Evolutionary conservation across 2,888 invertebrate species (phyloP).

Genomic region (Tupiocoris notatus): DNA sequence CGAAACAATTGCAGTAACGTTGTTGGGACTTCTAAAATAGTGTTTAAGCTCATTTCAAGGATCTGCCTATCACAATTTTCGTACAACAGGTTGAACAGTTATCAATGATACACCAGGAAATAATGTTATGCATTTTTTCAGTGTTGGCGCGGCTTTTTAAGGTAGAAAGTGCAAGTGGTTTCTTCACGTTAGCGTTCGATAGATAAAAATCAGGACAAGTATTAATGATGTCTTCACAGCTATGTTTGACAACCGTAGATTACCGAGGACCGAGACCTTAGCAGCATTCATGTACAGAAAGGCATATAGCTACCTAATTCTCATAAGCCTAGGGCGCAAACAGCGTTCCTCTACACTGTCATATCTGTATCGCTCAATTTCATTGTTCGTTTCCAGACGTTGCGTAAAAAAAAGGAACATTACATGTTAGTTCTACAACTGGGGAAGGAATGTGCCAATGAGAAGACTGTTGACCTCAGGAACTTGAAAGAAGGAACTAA

Average conservation of each 20-base stretch:
- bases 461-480: neutral
- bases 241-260: neutral
- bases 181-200: neutral
- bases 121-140: too few relatives aligned
- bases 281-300: neutral
- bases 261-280: neutral
- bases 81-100: neutral
- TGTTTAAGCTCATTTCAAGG: conserved; percentile 23
- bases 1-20: neutral
- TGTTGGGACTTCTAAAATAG: neutral
- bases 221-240: neutral
- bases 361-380: neutral
- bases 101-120: neutral
- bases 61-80: conserved; percentile 27
- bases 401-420: neutral
- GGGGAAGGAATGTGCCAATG: neutral
- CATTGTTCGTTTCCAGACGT: neutral
- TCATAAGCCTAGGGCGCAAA: neutral
- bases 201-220: neutral
- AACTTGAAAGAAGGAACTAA: neutral
- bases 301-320: neutral
- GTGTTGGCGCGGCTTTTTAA: neutral
- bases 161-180: neutral
- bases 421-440: neutral
- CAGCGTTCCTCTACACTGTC: neutral